phyloP scores from a whole-genome alignment of 1,140 invertebrate genomes.

The Anthonomus grandis region DNA sequence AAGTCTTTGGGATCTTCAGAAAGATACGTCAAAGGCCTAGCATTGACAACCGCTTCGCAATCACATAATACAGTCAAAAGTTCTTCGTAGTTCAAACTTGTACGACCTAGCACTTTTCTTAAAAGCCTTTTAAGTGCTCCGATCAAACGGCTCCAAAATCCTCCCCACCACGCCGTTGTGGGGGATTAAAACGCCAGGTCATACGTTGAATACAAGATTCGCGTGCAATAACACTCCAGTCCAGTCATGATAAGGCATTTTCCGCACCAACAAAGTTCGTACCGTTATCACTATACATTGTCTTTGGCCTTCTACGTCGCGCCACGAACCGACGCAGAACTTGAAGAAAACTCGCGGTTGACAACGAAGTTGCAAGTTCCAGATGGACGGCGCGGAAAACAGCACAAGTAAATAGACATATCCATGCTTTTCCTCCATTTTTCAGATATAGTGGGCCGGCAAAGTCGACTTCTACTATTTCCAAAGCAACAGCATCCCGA shows the following conservation, averaged over 20 bases:
- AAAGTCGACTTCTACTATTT: conserved; percentile 24
- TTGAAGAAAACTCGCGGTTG: conserved; percentile 37
- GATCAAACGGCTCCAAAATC: no score
- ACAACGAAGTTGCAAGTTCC: conserved; percentile 39
- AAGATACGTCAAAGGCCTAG: conserved; percentile 43
- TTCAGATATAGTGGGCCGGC: conserved; percentile 33
- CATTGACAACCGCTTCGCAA: conserved; percentile 43
- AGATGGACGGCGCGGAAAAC: conserved; percentile 44
- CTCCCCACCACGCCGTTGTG: no score
- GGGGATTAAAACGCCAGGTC: conserved; percentile 29
- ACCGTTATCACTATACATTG: no score
- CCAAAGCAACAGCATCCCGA: no score
- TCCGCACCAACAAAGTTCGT: conserved; percentile 41
- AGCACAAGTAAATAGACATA: conserved; percentile 40
- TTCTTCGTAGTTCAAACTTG: conserved; percentile 36
- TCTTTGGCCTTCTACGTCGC: no score
- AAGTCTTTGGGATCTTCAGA: conserved; percentile 33
- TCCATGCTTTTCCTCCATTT: conserved; percentile 37
- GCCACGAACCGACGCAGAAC: conserved; percentile 37
- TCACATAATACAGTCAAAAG: no score
- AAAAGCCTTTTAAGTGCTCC: conserved; percentile 42
- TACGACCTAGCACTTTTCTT: conserved; percentile 34
- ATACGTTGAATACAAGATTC: no score
- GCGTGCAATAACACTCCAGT: conserved; percentile 26
- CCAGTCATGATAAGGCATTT: conserved; percentile 35